phyloP scores from a whole-genome alignment of 2,113 vertebrate genomes.

The Alligator sinensis region DNA sequence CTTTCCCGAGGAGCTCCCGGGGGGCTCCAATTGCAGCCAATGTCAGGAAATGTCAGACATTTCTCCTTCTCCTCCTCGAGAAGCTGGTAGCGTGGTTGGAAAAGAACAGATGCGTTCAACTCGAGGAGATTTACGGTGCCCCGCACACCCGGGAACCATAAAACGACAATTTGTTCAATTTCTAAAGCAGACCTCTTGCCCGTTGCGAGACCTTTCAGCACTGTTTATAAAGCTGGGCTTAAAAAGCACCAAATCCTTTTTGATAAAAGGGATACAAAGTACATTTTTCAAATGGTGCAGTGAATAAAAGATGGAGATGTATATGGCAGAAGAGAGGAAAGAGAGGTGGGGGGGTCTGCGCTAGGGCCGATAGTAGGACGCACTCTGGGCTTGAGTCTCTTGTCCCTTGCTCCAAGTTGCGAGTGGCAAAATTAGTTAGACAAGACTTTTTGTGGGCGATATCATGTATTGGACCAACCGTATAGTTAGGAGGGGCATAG shows the following conservation, averaged over 20 bases:
- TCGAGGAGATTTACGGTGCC: constrained; percentile 48
- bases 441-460: background rate
- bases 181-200: constrained; percentile 69
- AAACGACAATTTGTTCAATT: constrained; percentile 72
- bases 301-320: background rate
- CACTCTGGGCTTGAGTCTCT: background rate
- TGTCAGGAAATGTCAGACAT: constrained; percentile 67
- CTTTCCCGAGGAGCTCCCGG: constrained; percentile 53
- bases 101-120: constrained; percentile 58
- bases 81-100: constrained; percentile 18
- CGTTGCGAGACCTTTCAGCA: constrained; percentile 60
- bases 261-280: constrained; percentile 2
- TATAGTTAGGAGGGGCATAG: too few relatives aligned
- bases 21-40: constrained; percentile 4
- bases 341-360: background rate
- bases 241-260: background rate
- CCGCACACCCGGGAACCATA: constrained; percentile 38
- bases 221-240: constrained; percentile 42
- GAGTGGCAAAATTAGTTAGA: background rate
- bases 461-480: accelerated
- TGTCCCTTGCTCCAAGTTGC: background rate
- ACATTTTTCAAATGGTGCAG: background rate
- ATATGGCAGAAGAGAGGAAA: background rate
- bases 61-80: constrained; percentile 56
- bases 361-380: accelerated